phyloP scores from a whole-genome alignment of 2,888 invertebrate species.

The Cantharis rufa region DNA sequence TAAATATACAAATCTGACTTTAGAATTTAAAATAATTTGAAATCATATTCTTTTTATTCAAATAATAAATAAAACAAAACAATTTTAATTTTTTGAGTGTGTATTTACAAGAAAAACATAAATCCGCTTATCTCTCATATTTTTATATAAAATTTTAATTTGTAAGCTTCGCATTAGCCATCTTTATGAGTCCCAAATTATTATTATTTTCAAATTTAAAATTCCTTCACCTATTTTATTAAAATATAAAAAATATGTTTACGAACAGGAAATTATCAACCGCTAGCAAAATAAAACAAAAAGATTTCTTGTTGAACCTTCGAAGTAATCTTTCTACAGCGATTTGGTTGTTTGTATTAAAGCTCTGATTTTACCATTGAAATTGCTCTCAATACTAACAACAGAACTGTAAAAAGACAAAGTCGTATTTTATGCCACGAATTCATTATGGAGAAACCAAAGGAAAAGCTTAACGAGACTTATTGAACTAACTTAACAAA shows the following conservation, averaged over 20 bases:
- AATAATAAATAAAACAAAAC: neutral
- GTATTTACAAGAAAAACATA: neutral
- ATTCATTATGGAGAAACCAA: neutral
- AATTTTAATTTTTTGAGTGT: neutral
- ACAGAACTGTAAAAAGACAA: neutral
- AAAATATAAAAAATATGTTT: neutral
- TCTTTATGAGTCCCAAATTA: neutral
- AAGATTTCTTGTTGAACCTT: neutral
- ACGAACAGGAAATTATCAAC: neutral
- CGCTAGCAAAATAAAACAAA: neutral
- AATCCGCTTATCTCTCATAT: neutral
- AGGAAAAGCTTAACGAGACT: neutral
- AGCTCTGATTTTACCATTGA: neutral
- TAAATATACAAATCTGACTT: neutral
- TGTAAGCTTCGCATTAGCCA: neutral
- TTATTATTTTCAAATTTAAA: neutral
- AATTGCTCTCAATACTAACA: neutral
- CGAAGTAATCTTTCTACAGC: neutral
- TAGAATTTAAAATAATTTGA: neutral
- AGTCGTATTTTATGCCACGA: neutral
- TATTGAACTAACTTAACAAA: neutral
- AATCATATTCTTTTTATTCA: neutral
- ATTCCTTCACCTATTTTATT: neutral
- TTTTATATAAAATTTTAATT: neutral
- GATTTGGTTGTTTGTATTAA: neutral